Evolutionary conservation across 2,888 invertebrate species (phyloP).

Genomic region (Dyspetes luteomarginatus): DNA sequence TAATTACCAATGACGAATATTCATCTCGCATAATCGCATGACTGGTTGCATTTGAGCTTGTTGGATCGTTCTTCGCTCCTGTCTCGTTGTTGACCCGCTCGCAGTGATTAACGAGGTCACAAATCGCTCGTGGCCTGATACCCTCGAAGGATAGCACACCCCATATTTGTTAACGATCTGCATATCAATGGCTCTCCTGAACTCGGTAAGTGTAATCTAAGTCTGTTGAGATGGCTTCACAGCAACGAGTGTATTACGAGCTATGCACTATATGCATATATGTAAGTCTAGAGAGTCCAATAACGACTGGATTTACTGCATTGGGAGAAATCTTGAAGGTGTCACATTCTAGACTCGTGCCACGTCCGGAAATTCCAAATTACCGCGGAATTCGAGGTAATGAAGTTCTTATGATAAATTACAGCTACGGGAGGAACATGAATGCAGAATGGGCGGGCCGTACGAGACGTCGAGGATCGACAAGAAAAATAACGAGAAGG

Average conservation of each 20-base stretch:
- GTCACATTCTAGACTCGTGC: neutral
- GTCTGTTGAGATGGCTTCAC: neutral
- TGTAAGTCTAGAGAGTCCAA: neutral
- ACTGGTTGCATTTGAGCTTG: neutral
- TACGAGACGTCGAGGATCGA: constrained; percentile 24
- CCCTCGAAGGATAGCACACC: constrained; percentile 45
- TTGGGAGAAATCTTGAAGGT: neutral
- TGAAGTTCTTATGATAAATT: constrained; percentile 23
- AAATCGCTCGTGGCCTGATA: constrained; percentile 54
- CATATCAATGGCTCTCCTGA: constrained; percentile 39
- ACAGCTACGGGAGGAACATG: neutral
- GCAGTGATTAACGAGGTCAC: constrained; percentile 69
- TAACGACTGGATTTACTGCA: neutral
- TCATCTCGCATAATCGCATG: neutral
- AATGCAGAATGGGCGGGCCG: neutral
- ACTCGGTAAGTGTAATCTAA: constrained; percentile 32
- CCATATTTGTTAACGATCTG: constrained; percentile 65
- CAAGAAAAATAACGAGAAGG: constrained; percentile 23
- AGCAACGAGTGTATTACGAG: neutral
- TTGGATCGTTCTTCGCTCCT: neutral
- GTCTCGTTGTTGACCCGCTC: neutral
- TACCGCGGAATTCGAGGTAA: neutral
- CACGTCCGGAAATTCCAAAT: constrained; percentile 14
- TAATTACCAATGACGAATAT: neutral
- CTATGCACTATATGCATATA: neutral